Conservation (phyloP, 2,113 vertebrate genomes). For the Mobula birostris region DNA sequence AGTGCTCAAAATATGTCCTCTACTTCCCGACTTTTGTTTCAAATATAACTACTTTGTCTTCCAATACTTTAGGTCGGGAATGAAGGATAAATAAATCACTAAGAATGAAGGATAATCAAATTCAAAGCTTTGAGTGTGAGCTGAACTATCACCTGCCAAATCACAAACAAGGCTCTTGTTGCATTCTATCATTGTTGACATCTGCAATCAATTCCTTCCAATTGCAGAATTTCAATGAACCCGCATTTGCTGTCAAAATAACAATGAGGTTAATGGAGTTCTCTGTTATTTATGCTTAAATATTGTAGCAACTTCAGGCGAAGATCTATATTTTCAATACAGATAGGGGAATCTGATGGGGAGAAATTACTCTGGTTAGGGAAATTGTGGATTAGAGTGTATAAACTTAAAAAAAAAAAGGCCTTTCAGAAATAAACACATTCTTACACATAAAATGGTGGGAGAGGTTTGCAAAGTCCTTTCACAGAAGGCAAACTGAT, state of each 20-base stretch:
- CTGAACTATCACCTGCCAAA: background rate
- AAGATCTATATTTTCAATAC: background rate
- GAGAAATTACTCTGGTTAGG: too few relatives aligned
- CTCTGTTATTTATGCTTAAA: background rate
- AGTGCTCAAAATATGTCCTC: background rate
- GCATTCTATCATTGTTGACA: background rate
- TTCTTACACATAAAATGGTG: too few relatives aligned
- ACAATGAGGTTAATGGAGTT: background rate
- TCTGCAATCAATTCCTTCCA: background rate
- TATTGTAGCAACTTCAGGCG: background rate
- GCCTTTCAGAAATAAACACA: too few relatives aligned
- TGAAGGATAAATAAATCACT: background rate
- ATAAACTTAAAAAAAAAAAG: too few relatives aligned
- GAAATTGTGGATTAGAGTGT: too few relatives aligned
- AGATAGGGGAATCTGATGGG: too few relatives aligned
- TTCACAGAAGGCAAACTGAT: too few relatives aligned
- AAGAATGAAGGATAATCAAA: background rate
- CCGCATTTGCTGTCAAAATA: background rate
- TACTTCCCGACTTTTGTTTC: background rate
- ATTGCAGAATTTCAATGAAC: background rate
- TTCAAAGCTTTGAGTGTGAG: background rate
- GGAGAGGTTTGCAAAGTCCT: too few relatives aligned
- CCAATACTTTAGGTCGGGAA: background rate
- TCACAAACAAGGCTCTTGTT: background rate
- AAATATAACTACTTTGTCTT: background rate